Evolutionary conservation across 2,113 vertebrate genomes (phyloP).

Genomic region (Trichomycterus rosablanca): DNA sequence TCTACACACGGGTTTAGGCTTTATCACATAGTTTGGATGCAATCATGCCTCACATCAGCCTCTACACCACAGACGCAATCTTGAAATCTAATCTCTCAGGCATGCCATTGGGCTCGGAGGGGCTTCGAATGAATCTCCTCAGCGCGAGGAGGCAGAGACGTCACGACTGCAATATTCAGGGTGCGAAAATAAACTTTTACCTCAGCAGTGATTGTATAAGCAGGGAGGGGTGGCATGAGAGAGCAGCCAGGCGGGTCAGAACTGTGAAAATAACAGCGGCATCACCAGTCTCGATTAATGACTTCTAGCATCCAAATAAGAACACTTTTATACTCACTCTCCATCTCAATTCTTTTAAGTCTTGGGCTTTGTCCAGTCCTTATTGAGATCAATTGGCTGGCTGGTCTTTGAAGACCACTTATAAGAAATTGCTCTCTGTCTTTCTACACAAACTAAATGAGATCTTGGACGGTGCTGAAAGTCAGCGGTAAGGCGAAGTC

Average conservation of each 20-base stretch:
- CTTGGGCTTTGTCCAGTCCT: not conserved
- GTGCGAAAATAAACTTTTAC: conserved; percentile 22
- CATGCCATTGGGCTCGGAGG: not conserved
- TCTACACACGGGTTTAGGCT: not conserved
- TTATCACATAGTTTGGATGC: not conserved
- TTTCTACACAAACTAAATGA: conserved; percentile 4
- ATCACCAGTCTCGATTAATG: not conserved
- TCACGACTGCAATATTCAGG: conserved; percentile 11
- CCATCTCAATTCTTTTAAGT: not conserved
- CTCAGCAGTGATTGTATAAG: conserved; percentile 9
- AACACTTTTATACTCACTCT: not conserved
- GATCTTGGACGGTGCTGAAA: not conserved
- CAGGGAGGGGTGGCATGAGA: not conserved
- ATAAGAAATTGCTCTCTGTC: not conserved
- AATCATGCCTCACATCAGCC: not conserved
- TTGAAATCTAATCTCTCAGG: conserved; percentile 17
- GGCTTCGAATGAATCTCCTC: conserved; percentile 1
- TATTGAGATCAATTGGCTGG: not conserved
- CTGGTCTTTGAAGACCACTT: not conserved
- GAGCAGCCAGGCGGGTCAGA: not conserved
- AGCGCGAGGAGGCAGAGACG: not conserved
- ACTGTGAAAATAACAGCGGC: conserved; percentile 1
- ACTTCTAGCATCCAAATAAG: conserved; percentile 11
- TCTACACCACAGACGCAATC: too few relatives aligned
- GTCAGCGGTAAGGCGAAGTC: not conserved